These are phyloP conservation scores for Nemapogon koenigi DNA, from an alignment of 2,888 invertebrate species.

Conservation along the genomic window DNA sequence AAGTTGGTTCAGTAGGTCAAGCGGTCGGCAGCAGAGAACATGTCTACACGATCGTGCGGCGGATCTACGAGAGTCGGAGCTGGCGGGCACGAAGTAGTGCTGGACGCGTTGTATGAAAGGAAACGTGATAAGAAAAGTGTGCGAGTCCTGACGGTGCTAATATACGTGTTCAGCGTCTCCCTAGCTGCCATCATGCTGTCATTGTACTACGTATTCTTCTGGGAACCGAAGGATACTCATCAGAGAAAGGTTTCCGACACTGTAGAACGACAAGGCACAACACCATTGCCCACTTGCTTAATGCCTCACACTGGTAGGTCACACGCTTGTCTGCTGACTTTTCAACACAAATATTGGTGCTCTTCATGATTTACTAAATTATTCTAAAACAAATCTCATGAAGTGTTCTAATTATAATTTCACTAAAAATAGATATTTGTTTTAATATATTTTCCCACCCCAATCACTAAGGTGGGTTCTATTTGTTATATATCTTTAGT, in stretches of 20 bases:
- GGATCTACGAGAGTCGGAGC: constrained; percentile 33
- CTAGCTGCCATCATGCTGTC: constrained; percentile 93
- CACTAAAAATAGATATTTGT: too few relatives aligned
- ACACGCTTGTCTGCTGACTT: constrained; percentile 23
- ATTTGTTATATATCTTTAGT: too few relatives aligned
- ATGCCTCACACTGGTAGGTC: constrained; percentile 61
- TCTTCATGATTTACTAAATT: too few relatives aligned
- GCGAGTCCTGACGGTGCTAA: constrained; percentile 89
- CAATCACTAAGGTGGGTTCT: too few relatives aligned
- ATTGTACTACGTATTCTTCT: constrained; percentile 92
- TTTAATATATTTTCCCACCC: too few relatives aligned
- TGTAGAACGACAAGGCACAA: constrained; percentile 57
- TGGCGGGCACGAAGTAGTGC: constrained; percentile 67
- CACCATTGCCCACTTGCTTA: constrained; percentile 62
- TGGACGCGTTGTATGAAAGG: constrained; percentile 79
- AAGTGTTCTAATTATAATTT: too few relatives aligned
- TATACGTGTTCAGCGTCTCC: constrained; percentile 93
- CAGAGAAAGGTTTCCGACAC: constrained; percentile 59
- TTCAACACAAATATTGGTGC: too few relatives aligned
- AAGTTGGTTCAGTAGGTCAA: constrained; percentile 1
- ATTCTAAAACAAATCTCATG: too few relatives aligned
- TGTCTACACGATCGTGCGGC: constrained; percentile 64
- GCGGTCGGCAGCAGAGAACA: constrained; percentile 19
- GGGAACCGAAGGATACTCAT: constrained; percentile 78
- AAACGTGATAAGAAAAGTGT: constrained; percentile 88